These are phyloP conservation scores for Haplochromis burtoni DNA, from an alignment of 2,113 vertebrate genomes.

Conservation along the genomic window DNA sequence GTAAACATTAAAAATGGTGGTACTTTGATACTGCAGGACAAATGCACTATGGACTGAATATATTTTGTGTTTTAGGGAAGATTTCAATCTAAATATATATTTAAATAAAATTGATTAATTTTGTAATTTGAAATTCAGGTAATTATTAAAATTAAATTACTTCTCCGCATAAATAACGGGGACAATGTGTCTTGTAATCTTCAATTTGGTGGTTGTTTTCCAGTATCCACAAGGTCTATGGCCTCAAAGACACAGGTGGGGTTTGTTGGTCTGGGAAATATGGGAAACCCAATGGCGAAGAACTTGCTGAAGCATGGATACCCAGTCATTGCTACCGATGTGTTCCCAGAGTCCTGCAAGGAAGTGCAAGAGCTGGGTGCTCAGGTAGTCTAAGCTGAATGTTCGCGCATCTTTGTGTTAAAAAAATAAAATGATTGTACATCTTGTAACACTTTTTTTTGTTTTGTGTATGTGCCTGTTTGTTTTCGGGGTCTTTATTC, in stretches of 20 bases:
- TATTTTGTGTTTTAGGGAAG: background rate
- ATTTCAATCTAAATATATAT: background rate
- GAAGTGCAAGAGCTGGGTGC: constrained; percentile 89
- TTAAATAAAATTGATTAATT: background rate
- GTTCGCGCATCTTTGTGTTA: background rate
- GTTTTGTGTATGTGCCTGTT: background rate
- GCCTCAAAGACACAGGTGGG: constrained; percentile 96
- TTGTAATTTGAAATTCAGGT: background rate
- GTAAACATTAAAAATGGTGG: background rate
- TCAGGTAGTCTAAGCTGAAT: constrained; percentile 66
- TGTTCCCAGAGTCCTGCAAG: constrained; percentile 96
- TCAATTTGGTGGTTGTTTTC: background rate
- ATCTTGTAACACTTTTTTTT: background rate
- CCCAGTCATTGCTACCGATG: constrained; percentile 87
- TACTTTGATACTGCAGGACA: background rate
- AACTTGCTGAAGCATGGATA: constrained; percentile 95
- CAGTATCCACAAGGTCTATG: constrained; percentile 89
- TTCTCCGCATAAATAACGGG: background rate
- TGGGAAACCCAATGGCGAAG: constrained; percentile 99
- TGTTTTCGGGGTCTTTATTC: background rate
- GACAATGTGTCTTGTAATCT: background rate
- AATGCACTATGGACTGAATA: background rate
- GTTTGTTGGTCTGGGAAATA: constrained; percentile 95
- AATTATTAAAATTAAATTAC: background rate
- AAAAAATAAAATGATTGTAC: background rate